phyloP scores from a whole-genome alignment of 2,113 vertebrate species.

The Actenoides lindsayi region DNA sequence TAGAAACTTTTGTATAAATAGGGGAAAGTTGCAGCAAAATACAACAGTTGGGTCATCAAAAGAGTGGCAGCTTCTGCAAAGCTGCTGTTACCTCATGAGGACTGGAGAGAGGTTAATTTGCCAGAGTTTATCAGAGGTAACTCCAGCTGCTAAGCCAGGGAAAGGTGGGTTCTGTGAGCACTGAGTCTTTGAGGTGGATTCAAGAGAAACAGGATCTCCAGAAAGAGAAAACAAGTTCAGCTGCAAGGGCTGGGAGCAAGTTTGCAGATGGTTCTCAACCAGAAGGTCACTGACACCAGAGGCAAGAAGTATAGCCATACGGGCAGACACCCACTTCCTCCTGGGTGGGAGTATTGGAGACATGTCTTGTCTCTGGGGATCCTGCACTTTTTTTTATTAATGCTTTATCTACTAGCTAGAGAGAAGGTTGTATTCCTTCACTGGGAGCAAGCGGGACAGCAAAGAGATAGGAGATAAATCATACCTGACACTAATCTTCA shows the following conservation, averaged over 20 bases:
- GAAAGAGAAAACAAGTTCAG: background rate
- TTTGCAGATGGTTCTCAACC: background rate
- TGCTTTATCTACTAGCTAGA: background rate
- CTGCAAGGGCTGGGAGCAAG: background rate
- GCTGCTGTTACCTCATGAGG: background rate
- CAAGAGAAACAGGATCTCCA: background rate
- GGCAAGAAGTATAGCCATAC: background rate
- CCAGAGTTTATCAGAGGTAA: background rate
- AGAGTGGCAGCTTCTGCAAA: background rate
- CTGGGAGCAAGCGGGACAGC: background rate
- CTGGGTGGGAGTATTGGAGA: background rate
- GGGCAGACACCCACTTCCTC: background rate
- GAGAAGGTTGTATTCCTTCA: background rate
- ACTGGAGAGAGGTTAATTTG: background rate
- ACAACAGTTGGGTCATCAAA: background rate
- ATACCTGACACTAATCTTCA: background rate
- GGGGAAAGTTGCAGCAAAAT: background rate
- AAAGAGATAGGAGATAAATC: background rate
- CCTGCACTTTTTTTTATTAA: background rate
- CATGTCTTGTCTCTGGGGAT: background rate
- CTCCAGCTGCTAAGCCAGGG: background rate
- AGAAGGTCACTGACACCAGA: background rate
- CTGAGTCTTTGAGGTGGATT: background rate
- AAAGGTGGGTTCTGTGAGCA: background rate
- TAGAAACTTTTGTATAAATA: background rate